Conservation (phyloP, 2,888 invertebrate species). For the Bellardia bayeri region DNA sequence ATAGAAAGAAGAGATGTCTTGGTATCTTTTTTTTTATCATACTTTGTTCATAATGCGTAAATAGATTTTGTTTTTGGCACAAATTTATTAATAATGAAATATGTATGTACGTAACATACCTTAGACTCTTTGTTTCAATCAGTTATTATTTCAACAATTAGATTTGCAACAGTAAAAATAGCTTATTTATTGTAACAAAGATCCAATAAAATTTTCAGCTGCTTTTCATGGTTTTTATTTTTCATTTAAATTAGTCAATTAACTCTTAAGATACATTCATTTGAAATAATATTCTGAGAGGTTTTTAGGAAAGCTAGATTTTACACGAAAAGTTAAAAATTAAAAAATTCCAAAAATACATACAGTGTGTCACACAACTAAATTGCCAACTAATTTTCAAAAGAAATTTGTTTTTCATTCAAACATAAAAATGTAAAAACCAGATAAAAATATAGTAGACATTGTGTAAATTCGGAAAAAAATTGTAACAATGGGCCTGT, state of each 20-base stretch:
- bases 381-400: too few relatives aligned
- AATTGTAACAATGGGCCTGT: too few relatives aligned
- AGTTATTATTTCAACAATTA: neutral
- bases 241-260: neutral
- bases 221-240: neutral
- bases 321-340: too few relatives aligned
- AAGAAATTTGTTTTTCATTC: too few relatives aligned
- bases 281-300: too few relatives aligned
- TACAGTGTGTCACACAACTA: too few relatives aligned
- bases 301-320: too few relatives aligned
- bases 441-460: too few relatives aligned
- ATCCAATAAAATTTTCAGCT: slow-evolving; percentile 4
- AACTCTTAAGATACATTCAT: neutral
- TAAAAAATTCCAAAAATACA: too few relatives aligned
- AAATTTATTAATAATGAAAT: slow-evolving; percentile 1
- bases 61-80: neutral
- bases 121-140: neutral
- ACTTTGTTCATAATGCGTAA: neutral
- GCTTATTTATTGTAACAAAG: neutral
- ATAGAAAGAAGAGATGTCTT: neutral
- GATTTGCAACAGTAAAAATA: neutral
- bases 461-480: too few relatives aligned
- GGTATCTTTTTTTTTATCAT: neutral
- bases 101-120: neutral
- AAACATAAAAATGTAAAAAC: too few relatives aligned